Percentiles rank a stretch among this genome's conserved stretches.
Evolutionary conservation across 2,888 invertebrate genomes (phyloP).

Genomic region (Melipona beecheii): DNA sequence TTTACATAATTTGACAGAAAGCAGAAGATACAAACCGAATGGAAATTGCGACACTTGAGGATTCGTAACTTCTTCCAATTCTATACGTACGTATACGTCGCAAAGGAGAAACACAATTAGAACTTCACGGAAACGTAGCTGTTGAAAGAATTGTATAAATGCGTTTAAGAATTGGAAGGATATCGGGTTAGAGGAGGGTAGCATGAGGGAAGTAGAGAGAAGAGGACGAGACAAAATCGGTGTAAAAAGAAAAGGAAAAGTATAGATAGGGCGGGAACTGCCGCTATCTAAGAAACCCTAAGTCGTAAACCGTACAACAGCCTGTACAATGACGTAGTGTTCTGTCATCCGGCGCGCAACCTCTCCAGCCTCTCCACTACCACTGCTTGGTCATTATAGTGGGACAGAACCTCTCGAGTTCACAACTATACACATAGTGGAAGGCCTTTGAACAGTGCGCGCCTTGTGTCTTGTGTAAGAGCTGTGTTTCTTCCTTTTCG

Average conservation of each 20-base stretch:
- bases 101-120: neutral
- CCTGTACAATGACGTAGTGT: slow-evolving; percentile 73
- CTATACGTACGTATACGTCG: too few species aligned
- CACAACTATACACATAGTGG: slow-evolving; percentile 74
- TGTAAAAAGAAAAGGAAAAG: slow-evolving; percentile 34
- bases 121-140: neutral
- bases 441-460: slow-evolving; percentile 73
- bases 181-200: neutral
- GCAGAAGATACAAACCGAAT: rapidly evolving
- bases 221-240: slow-evolving; percentile 1
- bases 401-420: slow-evolving; percentile 73
- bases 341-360: slow-evolving; percentile 72
- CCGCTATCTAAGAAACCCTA: slow-evolving; percentile 63
- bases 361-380: slow-evolving; percentile 65
- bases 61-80: neutral
- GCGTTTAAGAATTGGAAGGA: neutral
- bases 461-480: slow-evolving; percentile 42
- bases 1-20: slow-evolving; percentile 27
- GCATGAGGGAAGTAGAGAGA: slow-evolving; percentile 11
- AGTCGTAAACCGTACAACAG: slow-evolving; percentile 55
- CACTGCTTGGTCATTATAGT: slow-evolving; percentile 69
- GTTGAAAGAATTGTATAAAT: neutral
- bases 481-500: slow-evolving; percentile 24
- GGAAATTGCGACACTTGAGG: neutral
- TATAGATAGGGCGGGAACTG: slow-evolving; percentile 24